Conservation (phyloP, 1,140 invertebrate genomes). For the Caerostris darwini region DNA sequence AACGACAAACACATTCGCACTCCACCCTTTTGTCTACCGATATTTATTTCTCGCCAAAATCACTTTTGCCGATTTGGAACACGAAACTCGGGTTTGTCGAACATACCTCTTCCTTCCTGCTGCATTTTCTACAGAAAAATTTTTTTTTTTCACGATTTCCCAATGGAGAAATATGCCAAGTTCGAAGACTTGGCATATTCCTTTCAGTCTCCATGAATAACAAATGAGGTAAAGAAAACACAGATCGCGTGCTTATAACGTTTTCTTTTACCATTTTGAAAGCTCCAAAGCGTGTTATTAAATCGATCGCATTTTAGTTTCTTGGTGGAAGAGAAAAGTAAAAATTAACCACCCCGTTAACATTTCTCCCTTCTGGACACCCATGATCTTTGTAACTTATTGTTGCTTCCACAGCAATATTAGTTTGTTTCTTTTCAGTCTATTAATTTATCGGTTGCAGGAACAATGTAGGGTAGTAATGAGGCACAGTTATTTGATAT, state of each 20-base stretch:
- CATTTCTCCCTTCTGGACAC: background rate
- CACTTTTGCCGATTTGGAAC: conserved; percentile 22
- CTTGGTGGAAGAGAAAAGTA: background rate
- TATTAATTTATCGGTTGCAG: conserved; percentile 6
- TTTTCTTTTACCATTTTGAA: background rate
- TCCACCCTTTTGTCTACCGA: conserved; percentile 5
- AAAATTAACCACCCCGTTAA: conserved; percentile 24
- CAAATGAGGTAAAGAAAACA: background rate
- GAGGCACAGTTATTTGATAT: background rate
- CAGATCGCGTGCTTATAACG: background rate
- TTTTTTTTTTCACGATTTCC: background rate
- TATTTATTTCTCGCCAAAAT: conserved; percentile 29
- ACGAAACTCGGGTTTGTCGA: conserved; percentile 6
- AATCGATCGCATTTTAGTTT: conserved; percentile 17
- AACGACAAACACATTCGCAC: conserved; percentile 15
- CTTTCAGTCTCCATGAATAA: conserved; percentile 12
- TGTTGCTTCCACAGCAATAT: background rate
- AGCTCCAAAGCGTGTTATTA: conserved; percentile 4
- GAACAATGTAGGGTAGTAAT: background rate
- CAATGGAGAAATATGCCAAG: conserved; percentile 5
- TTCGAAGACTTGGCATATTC: background rate
- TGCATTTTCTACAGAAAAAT: background rate
- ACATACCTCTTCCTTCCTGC: background rate
- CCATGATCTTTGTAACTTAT: conserved; percentile 25
- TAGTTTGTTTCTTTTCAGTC: conserved; percentile 34